phyloP scores from a whole-genome alignment of 2,888 invertebrate genomes.

The Cantharis lateralis region DNA sequence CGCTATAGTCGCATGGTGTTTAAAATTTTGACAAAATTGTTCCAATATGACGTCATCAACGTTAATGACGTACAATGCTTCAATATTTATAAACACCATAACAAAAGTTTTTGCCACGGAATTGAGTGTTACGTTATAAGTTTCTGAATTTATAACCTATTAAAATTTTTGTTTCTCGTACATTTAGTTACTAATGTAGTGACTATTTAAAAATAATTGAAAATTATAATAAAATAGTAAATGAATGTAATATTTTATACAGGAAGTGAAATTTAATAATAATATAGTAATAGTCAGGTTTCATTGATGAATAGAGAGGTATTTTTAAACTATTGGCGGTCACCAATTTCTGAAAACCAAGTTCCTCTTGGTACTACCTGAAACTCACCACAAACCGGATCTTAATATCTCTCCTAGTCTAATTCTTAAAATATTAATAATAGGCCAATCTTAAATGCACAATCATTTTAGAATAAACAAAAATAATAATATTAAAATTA shows the following conservation, averaged over 20 bases:
- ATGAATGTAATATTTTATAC: not conserved
- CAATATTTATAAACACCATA: no score
- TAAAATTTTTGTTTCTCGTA: no score
- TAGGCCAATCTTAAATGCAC: not conserved
- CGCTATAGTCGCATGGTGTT: no score
- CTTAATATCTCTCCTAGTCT: not conserved
- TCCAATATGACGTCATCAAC: no score
- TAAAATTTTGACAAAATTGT: no score
- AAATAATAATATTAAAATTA: not conserved
- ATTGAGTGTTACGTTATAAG: no score
- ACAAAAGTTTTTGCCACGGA: no score
- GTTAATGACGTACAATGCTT: no score
- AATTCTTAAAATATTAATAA: not conserved
- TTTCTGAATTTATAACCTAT: no score
- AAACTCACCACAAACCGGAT: not conserved
- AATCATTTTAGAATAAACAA: not conserved
- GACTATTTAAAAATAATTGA: no score
- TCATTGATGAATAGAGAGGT: not conserved
- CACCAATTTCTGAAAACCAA: not conserved
- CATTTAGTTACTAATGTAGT: no score
- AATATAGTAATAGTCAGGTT: not conserved
- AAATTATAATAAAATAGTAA: not conserved
- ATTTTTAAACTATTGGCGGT: not conserved
- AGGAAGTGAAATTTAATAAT: not conserved
- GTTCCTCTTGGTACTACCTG: not conserved